phyloP scores from a whole-genome alignment of 2,888 invertebrate species.

The Taphrorychus bicolor region DNA sequence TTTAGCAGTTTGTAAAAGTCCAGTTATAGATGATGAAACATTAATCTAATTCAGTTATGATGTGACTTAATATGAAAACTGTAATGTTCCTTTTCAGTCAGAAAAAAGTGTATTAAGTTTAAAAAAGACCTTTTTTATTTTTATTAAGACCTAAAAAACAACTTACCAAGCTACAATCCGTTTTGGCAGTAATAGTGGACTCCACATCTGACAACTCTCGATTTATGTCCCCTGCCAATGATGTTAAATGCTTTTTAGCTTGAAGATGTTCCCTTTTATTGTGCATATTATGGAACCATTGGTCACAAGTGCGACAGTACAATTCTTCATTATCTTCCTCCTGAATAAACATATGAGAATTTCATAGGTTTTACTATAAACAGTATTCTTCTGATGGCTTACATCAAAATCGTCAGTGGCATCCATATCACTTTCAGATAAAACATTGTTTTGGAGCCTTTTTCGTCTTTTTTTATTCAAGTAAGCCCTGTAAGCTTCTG shows the following conservation, averaged over 20 bases:
- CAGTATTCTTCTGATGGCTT: slow-evolving; percentile 43
- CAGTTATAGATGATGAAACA: no score
- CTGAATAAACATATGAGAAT: slow-evolving; percentile 48
- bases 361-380: background rate
- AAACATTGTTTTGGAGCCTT: slow-evolving; percentile 57
- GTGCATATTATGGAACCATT: slow-evolving; percentile 66
- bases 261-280: slow-evolving; percentile 67
- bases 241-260: slow-evolving; percentile 64
- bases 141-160: background rate
- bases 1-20: no score
- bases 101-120: no score
- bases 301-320: slow-evolving; percentile 66
- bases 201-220: slow-evolving; percentile 52
- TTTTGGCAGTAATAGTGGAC: slow-evolving; percentile 19
- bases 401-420: slow-evolving; percentile 64
- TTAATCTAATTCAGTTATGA: no score
- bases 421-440: slow-evolving; percentile 63
- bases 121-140: background rate
- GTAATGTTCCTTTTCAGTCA: no score
- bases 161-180: slow-evolving; percentile 28
- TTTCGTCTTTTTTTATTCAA: slow-evolving; percentile 63
- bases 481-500: slow-evolving; percentile 64
- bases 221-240: slow-evolving; percentile 58
- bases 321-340: slow-evolving; percentile 65
- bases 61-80: no score